A percentile compares a stretch with the other conserved stretches of the same genome.
Conservation (phyloP, 2,113 vertebrate genomes). For the Phasianus colchicus region DNA sequence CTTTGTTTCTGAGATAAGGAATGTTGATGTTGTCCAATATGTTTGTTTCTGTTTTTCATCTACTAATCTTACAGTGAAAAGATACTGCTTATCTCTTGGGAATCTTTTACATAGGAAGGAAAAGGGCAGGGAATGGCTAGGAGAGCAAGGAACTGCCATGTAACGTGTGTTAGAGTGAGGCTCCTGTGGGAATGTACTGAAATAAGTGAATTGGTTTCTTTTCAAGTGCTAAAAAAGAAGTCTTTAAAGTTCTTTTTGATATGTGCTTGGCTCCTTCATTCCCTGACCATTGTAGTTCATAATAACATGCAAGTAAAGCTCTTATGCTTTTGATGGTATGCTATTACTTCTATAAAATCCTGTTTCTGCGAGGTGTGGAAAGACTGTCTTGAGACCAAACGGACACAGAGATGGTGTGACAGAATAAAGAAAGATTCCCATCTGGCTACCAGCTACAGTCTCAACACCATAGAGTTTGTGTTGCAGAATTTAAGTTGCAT, state of each 20-base stretch:
- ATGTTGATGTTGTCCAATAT: not conserved
- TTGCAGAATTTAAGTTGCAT: not conserved
- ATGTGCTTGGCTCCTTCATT: conserved; percentile 9
- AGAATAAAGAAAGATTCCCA: not conserved
- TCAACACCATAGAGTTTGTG: not conserved
- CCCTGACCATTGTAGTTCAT: not conserved
- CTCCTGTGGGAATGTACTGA: not conserved
- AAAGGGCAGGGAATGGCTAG: not conserved
- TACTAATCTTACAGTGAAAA: conserved; percentile 27
- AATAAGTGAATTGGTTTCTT: not conserved
- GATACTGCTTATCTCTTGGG: conserved; percentile 52
- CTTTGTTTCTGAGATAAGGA: conserved; percentile 12
- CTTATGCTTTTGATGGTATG: not conserved
- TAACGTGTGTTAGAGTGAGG: not conserved
- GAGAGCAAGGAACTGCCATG: not conserved
- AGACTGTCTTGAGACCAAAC: not conserved
- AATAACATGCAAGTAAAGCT: not conserved
- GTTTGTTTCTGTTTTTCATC: conserved; percentile 12
- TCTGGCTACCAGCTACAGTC: not conserved
- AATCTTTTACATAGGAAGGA: not conserved
- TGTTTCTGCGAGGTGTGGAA: not conserved
- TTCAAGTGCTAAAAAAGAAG: not conserved
- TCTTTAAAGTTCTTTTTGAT: not conserved
- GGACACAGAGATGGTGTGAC: not conserved
- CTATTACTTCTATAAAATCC: not conserved